phyloP scores from a whole-genome alignment of 2,113 vertebrate genomes.

The Gobio gobio region DNA sequence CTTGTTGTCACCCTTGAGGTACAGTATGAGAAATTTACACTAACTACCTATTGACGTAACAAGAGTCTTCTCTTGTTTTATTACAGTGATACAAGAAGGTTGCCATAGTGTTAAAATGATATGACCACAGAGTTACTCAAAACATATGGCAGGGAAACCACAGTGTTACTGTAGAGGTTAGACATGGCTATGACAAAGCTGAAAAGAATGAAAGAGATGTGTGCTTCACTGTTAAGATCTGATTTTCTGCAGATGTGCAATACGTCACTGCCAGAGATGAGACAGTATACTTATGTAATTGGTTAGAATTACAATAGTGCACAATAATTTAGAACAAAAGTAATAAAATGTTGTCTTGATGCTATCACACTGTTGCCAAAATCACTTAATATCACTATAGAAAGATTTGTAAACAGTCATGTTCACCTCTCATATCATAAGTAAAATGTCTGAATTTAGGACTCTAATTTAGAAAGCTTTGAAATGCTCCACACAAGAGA shows the following conservation, averaged over 20 bases:
- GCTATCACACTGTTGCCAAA: not conserved
- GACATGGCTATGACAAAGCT: conserved; percentile 18
- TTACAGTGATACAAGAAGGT: not conserved
- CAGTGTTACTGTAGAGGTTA: conserved; percentile 12
- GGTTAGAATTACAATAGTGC: not conserved
- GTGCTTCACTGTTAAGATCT: conserved; percentile 9
- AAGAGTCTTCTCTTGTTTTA: conserved; percentile 14
- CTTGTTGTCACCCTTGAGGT: not conserved
- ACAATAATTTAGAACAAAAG: not conserved
- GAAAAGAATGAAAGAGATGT: conserved; percentile 33
- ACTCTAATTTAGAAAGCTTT: not conserved
- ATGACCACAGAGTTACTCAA: conserved; percentile 4
- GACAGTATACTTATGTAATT: conserved; percentile 15
- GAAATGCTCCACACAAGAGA: not conserved
- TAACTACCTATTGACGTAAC: conserved; percentile 7
- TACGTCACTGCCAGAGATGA: not conserved
- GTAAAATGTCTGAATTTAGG: not conserved
- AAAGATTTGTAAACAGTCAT: not conserved
- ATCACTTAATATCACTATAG: not conserved
- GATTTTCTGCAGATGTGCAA: conserved; percentile 13
- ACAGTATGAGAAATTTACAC: conserved; percentile 6
- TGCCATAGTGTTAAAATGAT: conserved; percentile 28
- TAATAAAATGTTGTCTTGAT: not conserved
- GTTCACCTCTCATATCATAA: not conserved
- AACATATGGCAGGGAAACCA: conserved; percentile 26